These are phyloP conservation scores for Spodoptera frugiperda DNA, from an alignment of 1,140 invertebrate species.

Conservation along the genomic window DNA sequence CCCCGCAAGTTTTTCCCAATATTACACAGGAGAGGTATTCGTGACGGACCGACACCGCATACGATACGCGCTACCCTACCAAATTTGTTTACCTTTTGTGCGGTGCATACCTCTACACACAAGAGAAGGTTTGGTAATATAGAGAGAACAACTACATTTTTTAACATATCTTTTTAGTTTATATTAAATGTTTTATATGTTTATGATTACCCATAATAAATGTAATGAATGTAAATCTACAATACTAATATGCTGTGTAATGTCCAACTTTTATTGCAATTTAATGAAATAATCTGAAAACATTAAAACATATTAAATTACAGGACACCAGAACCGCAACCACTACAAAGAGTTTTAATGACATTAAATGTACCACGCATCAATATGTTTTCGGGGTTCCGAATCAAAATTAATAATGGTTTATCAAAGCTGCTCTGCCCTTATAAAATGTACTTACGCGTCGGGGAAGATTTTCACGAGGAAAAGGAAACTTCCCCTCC, in stretches of 20 bases:
- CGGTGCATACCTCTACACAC: neutral
- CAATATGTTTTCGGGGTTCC: conserved; percentile 4
- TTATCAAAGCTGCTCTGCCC: conserved; percentile 53
- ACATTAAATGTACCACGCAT: neutral
- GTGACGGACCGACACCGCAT: conserved; percentile 53
- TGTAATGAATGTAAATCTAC: too few relatives aligned
- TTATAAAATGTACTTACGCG: conserved; percentile 58
- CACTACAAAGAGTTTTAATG: neutral
- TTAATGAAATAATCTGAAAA: too few relatives aligned
- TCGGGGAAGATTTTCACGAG: conserved; percentile 61
- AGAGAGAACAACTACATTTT: neutral
- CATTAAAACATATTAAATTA: neutral
- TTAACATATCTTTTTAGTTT: too few relatives aligned
- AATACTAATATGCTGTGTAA: too few relatives aligned
- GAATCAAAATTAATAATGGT: conserved; percentile 55
- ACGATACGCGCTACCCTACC: conserved; percentile 38
- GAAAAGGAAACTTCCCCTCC: conserved; percentile 68
- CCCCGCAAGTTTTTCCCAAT: conserved; percentile 82
- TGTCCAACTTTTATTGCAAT: too few relatives aligned
- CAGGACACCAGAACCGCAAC: too few relatives aligned
- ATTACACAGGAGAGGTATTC: conserved; percentile 79
- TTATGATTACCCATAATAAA: too few relatives aligned
- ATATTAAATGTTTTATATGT: too few relatives aligned
- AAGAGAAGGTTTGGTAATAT: neutral
- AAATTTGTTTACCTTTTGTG: conserved; percentile 57